Evolutionary conservation across 37 sponge, comb jelly and placozoan genomes (phyloP), one percentile per base, ranked within the genome.

Genomic region (Chondrosia reniformis): DNA sequence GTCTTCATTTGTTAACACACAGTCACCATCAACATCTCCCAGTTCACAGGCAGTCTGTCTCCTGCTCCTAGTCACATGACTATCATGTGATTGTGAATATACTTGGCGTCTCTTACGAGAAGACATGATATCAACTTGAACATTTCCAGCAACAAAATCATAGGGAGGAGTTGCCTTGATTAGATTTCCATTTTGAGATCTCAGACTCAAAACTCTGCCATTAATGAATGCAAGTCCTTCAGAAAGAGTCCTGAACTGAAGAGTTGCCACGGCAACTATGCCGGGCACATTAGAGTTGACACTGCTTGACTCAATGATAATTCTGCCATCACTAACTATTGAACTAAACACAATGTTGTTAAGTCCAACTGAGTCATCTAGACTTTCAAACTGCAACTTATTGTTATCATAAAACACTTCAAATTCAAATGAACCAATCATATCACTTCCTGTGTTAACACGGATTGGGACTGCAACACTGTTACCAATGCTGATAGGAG

Each of bases 1-100:
- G 77, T 94, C 94, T 32, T 72, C 45, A 0, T 79, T 75, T 41
- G 86, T 82, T 61, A 94, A 87, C 4, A 77, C 59, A 31, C 91
- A 83, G 76, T 94, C 78, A 6, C 88, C 88, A 66, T 94, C 75
- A 42, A 83, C 72, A 73, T 94, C 94, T 32, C 94, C 94, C 5
- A 67, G 59, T 27, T 87, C 44, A 19, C 85, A 45, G 25, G 7
- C 55, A 46, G 55, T 49, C 56, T 75, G 76, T 25, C 76, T 44
- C 7, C 37, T 44, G 1, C 1, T 0, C 27, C 56, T 27, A 17
- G 1, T 15, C 36, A 66, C 7, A 15, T 40, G 37, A 5, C 6
- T 30, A 19, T 59, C 61, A n/a, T n/a, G n/a, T n/a, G n/a, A n/a
- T n/a, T n/a, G n/a, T n/a, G n/a, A n/a, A n/a, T n/a, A n/a, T 56